Evolutionary conservation across 2,888 invertebrate species (phyloP).

Genomic region (Campoplex capitator): DNA sequence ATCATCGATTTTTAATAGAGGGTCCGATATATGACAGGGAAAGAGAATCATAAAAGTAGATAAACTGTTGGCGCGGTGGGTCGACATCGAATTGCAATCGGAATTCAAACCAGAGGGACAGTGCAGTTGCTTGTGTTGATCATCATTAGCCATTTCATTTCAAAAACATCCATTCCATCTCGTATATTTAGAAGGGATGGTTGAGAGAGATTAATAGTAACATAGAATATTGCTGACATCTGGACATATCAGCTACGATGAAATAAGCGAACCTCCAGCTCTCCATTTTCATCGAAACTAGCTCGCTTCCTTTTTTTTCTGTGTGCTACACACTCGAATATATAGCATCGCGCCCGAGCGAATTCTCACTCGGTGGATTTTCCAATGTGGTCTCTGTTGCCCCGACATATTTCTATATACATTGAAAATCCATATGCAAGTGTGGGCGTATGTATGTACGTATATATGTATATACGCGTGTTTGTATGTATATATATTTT

Average conservation of each 20-base stretch:
- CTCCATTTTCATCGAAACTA: conserved; percentile 56
- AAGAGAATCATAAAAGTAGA: neutral
- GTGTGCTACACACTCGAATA: neutral
- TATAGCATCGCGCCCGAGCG: conserved; percentile 48
- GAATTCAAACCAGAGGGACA: neutral
- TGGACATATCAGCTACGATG: conserved; percentile 29
- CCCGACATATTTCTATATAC: neutral
- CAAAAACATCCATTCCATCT: conserved; percentile 67
- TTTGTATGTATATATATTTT: neutral
- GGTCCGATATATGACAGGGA: neutral
- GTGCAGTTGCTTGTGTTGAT: neutral
- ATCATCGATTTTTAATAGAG: neutral
- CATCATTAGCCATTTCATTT: conserved; percentile 22
- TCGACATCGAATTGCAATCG: neutral
- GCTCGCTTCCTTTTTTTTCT: conserved; percentile 6
- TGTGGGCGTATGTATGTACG: neutral
- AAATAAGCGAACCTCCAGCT: conserved; percentile 38
- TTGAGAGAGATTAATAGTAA: conserved; percentile 33
- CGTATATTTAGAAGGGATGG: neutral
- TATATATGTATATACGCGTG: neutral
- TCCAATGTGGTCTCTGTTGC: conserved; percentile 52
- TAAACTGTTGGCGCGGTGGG: neutral
- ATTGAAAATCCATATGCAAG: conserved; percentile 3
- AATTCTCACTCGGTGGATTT: conserved; percentile 56
- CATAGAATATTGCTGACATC: conserved; percentile 44